phyloP scores from a whole-genome alignment of 1,140 invertebrate species.

The Pogonus chalceus region DNA sequence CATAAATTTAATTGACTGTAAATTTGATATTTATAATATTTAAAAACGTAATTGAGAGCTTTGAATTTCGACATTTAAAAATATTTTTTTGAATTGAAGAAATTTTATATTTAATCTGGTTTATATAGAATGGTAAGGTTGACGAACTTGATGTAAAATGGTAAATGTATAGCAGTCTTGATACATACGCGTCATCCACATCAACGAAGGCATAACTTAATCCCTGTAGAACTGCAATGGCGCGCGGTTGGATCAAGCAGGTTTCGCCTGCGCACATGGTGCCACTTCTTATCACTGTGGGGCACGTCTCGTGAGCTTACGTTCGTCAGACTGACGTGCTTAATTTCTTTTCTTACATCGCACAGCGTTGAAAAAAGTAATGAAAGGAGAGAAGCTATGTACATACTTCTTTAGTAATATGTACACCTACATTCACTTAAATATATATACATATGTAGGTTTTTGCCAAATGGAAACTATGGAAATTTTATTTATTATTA shows the following conservation, averaged over 20 bases:
- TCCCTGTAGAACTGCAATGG: slow-evolving; percentile 1
- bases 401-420: too few relatives aligned
- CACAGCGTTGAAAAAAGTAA: neutral
- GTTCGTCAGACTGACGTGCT: slow-evolving; percentile 6
- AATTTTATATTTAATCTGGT: too few relatives aligned
- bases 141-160: neutral
- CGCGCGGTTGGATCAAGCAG: neutral
- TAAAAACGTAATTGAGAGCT: too few relatives aligned
- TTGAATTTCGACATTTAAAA: too few relatives aligned
- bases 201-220: neutral
- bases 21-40: too few relatives aligned
- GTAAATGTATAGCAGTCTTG: neutral
- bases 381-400: neutral
- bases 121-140: too few relatives aligned
- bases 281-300: slow-evolving; percentile 1
- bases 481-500: too few relatives aligned
- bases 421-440: too few relatives aligned
- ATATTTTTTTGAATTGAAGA: too few relatives aligned
- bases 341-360: slow-evolving; percentile 4
- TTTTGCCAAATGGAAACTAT: too few relatives aligned
- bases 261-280: neutral
- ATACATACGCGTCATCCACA: neutral
- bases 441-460: too few relatives aligned
- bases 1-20: too few relatives aligned
- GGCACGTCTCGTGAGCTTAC: slow-evolving; percentile 2